A percentile compares a stretch with the other conserved stretches of the same genome.
Conservation (phyloP, 2,113 vertebrate species). For the Phocoena sinus region DNA sequence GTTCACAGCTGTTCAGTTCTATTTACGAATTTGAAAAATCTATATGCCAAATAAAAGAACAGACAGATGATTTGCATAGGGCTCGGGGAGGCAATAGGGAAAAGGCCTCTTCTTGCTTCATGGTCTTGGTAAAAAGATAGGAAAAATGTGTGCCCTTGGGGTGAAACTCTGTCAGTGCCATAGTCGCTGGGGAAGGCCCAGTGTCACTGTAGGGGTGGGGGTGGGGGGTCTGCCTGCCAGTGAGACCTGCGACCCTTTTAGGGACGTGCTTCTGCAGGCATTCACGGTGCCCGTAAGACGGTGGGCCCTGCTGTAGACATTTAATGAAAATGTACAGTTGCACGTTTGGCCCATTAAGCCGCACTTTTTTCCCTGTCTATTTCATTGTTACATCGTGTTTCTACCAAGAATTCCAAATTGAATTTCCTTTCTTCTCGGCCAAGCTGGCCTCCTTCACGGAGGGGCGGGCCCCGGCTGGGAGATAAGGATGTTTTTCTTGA, state of each 20-base stretch:
- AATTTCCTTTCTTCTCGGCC: neutral
- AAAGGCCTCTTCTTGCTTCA: neutral
- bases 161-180: fast-evolving
- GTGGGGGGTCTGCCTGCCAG: fast-evolving
- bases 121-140: neutral
- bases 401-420: neutral
- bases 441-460: neutral
- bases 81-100: neutral
- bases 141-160: neutral
- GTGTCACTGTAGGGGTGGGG: fast-evolving
- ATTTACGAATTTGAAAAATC: neutral
- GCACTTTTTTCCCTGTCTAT: fast-evolving
- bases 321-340: neutral
- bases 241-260: fast-evolving
- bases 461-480: neutral
- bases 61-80: neutral
- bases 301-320: too few relatives aligned
- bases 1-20: fast-evolving
- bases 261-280: fast-evolving
- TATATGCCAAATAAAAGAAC: fast-evolving
- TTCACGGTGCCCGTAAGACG: fast-evolving
- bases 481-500: constrained; percentile 30
- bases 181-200: fast-evolving
- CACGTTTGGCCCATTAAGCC: neutral
- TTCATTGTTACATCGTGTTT: neutral